Percentiles rank a stretch among this genome's conserved stretches.
Conservation (phyloP, 2,888 invertebrate species). For the Pyrochroa serraticornis region DNA sequence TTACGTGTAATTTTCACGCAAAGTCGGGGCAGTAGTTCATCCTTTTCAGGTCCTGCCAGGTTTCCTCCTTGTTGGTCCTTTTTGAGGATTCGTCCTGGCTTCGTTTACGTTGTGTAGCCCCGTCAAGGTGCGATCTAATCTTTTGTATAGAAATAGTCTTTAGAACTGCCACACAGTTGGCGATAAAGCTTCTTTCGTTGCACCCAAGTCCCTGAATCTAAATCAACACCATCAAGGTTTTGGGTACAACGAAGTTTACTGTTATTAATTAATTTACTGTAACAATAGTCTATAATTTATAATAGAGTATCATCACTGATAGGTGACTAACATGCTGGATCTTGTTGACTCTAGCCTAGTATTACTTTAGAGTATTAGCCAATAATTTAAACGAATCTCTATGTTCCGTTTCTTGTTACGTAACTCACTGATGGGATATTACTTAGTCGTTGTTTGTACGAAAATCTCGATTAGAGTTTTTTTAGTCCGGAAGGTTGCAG, state of each 20-base stretch:
- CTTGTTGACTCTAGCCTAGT: conserved; percentile 11
- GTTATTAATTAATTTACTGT: conserved; percentile 1
- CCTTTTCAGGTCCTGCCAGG: conserved; percentile 56
- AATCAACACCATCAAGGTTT: not conserved
- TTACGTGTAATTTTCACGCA: conserved; percentile 44
- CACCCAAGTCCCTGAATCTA: not conserved
- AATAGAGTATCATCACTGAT: conserved; percentile 5
- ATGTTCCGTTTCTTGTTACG: no score
- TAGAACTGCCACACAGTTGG: not conserved
- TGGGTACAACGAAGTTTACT: conserved; percentile 4
- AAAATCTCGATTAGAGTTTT: no score
- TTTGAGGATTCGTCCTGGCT: conserved; percentile 55
- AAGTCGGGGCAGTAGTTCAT: conserved; percentile 57
- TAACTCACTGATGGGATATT: no score
- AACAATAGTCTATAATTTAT: conserved; percentile 10
- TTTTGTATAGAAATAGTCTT: conserved; percentile 46
- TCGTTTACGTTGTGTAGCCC: conserved; percentile 55
- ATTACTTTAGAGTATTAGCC: conserved; percentile 5
- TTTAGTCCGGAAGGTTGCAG: conserved; percentile 12
- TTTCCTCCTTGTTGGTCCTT: conserved; percentile 54
- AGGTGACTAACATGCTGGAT: conserved; percentile 13
- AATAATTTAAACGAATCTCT: no score
- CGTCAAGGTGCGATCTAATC: conserved; percentile 55
- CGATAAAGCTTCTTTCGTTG: not conserved
- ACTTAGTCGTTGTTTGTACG: no score